phyloP scores from a whole-genome alignment of 2,888 invertebrate species.

The Latrodectus elegans region DNA sequence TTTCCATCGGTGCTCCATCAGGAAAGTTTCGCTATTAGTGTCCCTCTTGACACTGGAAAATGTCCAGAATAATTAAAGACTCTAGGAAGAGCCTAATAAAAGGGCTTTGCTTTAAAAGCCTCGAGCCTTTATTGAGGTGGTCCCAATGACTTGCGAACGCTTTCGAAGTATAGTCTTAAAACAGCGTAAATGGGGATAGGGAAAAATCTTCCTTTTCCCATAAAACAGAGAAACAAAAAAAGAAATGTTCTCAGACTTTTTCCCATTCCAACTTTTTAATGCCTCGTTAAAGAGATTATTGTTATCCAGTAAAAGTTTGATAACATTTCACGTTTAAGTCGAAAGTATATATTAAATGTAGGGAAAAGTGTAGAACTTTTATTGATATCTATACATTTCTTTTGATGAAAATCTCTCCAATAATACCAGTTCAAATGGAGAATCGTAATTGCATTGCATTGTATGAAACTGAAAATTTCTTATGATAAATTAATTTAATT shows the following conservation, averaged over 20 bases:
- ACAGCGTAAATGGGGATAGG: slow-evolving; percentile 11
- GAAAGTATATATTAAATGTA: no score
- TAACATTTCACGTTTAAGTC: no score
- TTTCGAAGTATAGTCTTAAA: slow-evolving; percentile 24
- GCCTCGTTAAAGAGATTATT: no score
- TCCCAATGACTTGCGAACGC: slow-evolving; percentile 10
- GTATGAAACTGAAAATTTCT: no score
- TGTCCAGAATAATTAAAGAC: slow-evolving; percentile 57
- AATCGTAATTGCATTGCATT: no score
- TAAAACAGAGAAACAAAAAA: neutral
- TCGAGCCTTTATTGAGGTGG: slow-evolving; percentile 7
- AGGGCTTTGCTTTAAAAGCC: slow-evolving; percentile 49
- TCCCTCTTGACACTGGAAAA: slow-evolving; percentile 24
- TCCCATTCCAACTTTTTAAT: no score
- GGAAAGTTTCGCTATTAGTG: neutral
- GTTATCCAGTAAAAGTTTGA: no score
- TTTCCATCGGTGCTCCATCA: neutral
- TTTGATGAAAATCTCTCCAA: no score
- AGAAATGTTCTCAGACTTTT: neutral
- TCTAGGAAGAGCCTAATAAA: slow-evolving; percentile 36
- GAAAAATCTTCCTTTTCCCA: neutral
- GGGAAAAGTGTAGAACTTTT: no score
- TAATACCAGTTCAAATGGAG: no score
- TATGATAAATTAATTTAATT: no score
- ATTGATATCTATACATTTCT: no score